Conservation (phyloP, 1,140 invertebrate genomes). For the Zaprionus ornatus region DNA sequence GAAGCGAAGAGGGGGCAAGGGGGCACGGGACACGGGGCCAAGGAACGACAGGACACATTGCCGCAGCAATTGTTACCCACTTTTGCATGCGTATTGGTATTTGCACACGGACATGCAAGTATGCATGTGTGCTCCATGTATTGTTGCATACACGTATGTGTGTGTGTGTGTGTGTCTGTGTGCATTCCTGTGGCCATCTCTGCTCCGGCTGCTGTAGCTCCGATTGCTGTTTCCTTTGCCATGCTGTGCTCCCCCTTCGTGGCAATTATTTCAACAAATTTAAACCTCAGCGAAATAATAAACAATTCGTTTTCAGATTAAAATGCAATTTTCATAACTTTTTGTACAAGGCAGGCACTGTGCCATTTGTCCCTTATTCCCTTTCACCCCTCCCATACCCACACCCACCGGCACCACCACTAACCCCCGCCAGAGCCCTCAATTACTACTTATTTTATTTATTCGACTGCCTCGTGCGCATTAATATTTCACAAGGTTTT, state of each 20-base stretch:
- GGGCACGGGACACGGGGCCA: slow-evolving; percentile 2
- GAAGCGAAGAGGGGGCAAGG: slow-evolving; percentile 18
- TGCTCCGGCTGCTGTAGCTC: slow-evolving; percentile 43
- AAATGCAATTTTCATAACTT: slow-evolving; percentile 83
- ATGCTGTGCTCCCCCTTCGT: slow-evolving; percentile 33
- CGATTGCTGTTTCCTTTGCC: slow-evolving; percentile 70
- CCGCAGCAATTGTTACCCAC: slow-evolving; percentile 45
- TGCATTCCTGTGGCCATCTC: slow-evolving; percentile 57
- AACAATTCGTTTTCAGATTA: slow-evolving; percentile 83
- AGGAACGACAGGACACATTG: slow-evolving; percentile 39
- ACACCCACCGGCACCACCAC: slow-evolving; percentile 21
- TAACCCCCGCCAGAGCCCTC: slow-evolving; percentile 42
- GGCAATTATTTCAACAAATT: slow-evolving; percentile 83
- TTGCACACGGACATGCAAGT: neutral
- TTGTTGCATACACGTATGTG: slow-evolving; percentile 44
- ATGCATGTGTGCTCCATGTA: slow-evolving; percentile 28
- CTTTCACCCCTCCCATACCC: neutral
- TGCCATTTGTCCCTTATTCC: slow-evolving; percentile 6
- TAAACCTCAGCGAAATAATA: slow-evolving; percentile 83
- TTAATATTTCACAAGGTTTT: slow-evolving; percentile 77
- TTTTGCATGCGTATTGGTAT: slow-evolving; percentile 43
- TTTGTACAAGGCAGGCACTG: slow-evolving; percentile 58
- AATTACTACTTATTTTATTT: slow-evolving; percentile 82
- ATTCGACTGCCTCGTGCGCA: slow-evolving; percentile 72
- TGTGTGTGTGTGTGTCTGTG: neutral